These are phyloP conservation scores for Argopecten irradians DNA, from an alignment of 1,140 invertebrate genomes.

Conservation along the genomic window DNA sequence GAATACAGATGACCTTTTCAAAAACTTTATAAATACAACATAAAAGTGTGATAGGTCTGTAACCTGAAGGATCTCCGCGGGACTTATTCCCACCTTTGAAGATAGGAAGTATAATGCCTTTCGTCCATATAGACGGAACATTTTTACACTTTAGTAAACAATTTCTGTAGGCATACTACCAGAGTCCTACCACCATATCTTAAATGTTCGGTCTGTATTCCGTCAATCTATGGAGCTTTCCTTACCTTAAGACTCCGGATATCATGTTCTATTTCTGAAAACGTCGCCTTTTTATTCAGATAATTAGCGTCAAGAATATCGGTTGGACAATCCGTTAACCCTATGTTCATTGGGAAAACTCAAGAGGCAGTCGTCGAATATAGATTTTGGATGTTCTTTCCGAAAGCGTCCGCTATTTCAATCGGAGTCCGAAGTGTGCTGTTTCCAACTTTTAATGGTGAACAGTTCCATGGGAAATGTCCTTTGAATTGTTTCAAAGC, in stretches of 20 bases:
- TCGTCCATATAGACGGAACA: too few relatives aligned
- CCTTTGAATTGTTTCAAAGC: not conserved
- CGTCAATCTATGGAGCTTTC: slow-evolving; percentile 1
- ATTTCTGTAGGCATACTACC: too few relatives aligned
- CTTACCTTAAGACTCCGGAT: not conserved
- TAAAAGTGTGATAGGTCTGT: too few relatives aligned
- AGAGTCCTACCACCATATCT: slow-evolving; percentile 13
- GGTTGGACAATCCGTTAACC: not conserved
- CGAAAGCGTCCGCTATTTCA: not conserved
- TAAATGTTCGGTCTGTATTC: slow-evolving; percentile 32
- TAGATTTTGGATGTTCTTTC: not conserved
- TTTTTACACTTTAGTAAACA: too few relatives aligned
- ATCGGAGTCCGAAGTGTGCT: not conserved
- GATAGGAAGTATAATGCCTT: too few relatives aligned
- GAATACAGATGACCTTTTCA: too few relatives aligned
- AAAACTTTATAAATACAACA: too few relatives aligned
- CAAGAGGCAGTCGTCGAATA: not conserved
- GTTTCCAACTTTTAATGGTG: not conserved
- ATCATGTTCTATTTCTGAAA: not conserved
- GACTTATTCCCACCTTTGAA: too few relatives aligned
- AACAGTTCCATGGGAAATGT: not conserved
- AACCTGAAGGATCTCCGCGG: too few relatives aligned
- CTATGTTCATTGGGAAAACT: not conserved
- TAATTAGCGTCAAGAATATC: not conserved
- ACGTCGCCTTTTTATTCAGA: not conserved